Evolutionary conservation across 2,797 vertebrate species (phyloP).

Genomic region (Callimico goeldii): DNA sequence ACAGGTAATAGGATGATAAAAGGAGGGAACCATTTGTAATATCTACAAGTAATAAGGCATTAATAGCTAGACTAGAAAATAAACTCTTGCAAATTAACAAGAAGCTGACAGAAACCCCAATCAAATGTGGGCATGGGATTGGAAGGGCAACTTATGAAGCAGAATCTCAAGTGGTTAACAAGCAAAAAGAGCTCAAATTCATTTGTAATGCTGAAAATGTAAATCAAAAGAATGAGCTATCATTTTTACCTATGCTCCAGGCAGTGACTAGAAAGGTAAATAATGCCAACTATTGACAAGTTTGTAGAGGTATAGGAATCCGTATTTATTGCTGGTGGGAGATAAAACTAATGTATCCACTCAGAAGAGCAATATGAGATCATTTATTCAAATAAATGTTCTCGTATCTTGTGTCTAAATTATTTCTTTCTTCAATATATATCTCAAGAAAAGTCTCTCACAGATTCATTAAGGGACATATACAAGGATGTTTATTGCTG

Average conservation of each 20-base stretch:
- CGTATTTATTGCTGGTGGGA: background rate
- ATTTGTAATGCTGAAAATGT: background rate
- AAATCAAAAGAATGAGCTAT: background rate
- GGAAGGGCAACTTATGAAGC: background rate
- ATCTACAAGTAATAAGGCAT: background rate
- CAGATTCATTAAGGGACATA: background rate
- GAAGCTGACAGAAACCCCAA: background rate
- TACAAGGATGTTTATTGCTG: background rate
- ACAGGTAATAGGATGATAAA: background rate
- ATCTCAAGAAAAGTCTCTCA: background rate
- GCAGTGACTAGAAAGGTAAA: background rate
- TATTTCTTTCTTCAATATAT: background rate
- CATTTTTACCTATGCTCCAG: background rate
- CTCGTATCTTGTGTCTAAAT: background rate
- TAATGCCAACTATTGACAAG: background rate
- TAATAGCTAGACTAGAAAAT: background rate
- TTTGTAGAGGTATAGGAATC: background rate
- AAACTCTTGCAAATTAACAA: background rate
- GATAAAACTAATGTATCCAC: background rate
- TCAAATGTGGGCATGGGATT: background rate
- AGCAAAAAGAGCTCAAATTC: background rate
- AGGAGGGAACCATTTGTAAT: background rate
- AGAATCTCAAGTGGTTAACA: background rate
- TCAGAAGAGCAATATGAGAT: background rate
- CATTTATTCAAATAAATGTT: background rate